phyloP scores from a whole-genome alignment of 2,888 invertebrate species.

The Cynaeus angustus region DNA sequence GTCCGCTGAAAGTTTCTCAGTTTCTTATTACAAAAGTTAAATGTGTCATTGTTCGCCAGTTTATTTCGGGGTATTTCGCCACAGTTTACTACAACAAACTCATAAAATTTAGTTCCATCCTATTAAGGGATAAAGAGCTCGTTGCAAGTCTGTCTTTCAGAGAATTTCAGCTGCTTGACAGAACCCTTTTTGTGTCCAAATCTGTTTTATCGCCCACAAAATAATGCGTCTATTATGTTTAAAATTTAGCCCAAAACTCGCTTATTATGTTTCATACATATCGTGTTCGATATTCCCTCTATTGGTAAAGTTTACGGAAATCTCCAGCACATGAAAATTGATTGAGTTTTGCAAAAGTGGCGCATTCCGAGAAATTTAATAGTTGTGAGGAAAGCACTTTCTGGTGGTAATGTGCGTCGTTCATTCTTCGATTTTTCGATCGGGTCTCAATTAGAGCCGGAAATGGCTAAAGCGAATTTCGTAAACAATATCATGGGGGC shows the following conservation, averaged over 20 bases:
- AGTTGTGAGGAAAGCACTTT: constrained; percentile 22
- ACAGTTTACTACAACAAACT: constrained; percentile 31
- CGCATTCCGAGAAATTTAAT: constrained; percentile 28
- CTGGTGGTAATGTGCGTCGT: constrained; percentile 11
- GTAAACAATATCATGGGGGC: constrained; percentile 45
- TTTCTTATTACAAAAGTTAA: constrained; percentile 10
- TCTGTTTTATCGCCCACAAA: constrained; percentile 25
- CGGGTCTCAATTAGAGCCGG: constrained; percentile 46
- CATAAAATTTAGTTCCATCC: constrained; percentile 37
- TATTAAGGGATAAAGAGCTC: constrained; percentile 34
- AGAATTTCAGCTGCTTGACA: constrained; percentile 21
- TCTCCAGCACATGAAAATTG: constrained; percentile 23
- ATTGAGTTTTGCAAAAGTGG: constrained; percentile 20
- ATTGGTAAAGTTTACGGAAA: constrained; percentile 27
- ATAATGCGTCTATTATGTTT: constrained; percentile 16
- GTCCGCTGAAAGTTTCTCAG: constrained; percentile 4
- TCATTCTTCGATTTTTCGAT: constrained; percentile 43
- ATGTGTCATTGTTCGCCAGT: constrained; percentile 24
- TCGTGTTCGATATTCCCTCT: constrained; percentile 9
- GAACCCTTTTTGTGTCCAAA: constrained; percentile 24
- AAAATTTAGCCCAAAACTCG: constrained; percentile 7
- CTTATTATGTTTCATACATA: constrained; percentile 20
- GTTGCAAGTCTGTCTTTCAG: constrained; percentile 22
- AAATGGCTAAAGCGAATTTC: constrained; percentile 45
- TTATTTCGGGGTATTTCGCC: constrained; percentile 32